These are phyloP conservation scores for Narcine bancroftii DNA, from an alignment of 2,113 vertebrate genomes.

Conservation along the genomic window DNA sequence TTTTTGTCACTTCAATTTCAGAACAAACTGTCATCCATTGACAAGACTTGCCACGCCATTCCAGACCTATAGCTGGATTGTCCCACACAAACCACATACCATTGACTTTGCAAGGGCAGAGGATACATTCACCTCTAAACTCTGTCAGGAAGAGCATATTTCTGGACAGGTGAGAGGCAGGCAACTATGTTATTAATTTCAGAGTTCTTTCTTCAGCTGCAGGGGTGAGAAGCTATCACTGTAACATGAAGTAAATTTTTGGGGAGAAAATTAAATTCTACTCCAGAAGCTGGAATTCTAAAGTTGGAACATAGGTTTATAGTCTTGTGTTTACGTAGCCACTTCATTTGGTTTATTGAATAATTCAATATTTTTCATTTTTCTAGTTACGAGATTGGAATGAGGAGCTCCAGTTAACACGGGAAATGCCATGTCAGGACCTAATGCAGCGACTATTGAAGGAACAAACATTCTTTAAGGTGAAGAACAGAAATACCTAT, in stretches of 20 bases:
- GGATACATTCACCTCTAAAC: conserved; percentile 51
- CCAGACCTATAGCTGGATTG: conserved; percentile 58
- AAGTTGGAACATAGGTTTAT: background rate
- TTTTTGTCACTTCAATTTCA: conserved; percentile 39
- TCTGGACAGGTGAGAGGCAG: conserved; percentile 50
- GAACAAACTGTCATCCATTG: conserved; percentile 46
- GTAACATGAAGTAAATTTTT: background rate
- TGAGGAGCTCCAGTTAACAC: conserved; percentile 65
- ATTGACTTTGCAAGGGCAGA: conserved; percentile 45
- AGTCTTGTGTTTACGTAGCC: background rate
- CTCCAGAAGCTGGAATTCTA: background rate
- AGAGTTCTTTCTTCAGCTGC: background rate
- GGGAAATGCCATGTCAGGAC: conserved; percentile 57
- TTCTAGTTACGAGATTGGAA: conserved; percentile 66
- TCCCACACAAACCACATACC: conserved; percentile 51
- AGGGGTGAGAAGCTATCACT: background rate
- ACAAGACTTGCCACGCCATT: conserved; percentile 57
- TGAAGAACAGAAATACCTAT: conserved; percentile 39
- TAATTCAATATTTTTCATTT: background rate
- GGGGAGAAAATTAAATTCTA: background rate
- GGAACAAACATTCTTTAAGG: conserved; percentile 62
- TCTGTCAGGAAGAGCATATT: conserved; percentile 56
- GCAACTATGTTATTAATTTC: background rate
- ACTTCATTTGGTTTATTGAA: background rate
- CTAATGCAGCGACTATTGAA: conserved; percentile 60